Evolutionary conservation across 2,797 vertebrate genomes (phyloP).

Genomic region (Alcedo atthis): DNA sequence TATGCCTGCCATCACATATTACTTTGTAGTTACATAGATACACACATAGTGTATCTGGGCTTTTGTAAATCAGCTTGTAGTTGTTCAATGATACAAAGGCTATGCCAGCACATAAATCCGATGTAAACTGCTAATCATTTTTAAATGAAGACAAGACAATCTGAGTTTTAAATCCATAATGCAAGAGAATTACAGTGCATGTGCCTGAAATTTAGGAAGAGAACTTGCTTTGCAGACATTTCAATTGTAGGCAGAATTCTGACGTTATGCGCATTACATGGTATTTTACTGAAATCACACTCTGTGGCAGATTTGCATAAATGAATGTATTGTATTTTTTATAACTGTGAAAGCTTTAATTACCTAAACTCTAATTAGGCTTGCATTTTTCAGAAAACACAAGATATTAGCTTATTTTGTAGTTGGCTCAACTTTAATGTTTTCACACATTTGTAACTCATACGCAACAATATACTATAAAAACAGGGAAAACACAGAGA

Average conservation of each 20-base stretch:
- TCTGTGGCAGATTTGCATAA: conserved; percentile 73
- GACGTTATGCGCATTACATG: conserved; percentile 63
- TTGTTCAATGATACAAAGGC: conserved; percentile 49
- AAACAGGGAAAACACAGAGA: conserved; percentile 48
- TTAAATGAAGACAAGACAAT: conserved; percentile 66
- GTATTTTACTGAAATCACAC: conserved; percentile 70
- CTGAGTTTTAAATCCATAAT: conserved; percentile 71
- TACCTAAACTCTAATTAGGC: conserved; percentile 77
- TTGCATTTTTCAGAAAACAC: conserved; percentile 74
- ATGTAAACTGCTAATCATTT: conserved; percentile 72
- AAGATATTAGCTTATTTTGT: conserved; percentile 73
- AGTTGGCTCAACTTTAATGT: conserved; percentile 67
- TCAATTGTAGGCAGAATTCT: conserved; percentile 61
- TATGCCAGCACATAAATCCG: conserved; percentile 59
- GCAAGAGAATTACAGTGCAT: conserved; percentile 45
- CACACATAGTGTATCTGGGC: conserved; percentile 25
- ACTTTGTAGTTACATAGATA: conserved; percentile 56
- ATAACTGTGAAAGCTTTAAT: conserved; percentile 75
- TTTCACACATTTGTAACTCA: conserved; percentile 67
- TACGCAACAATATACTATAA: conserved; percentile 52
- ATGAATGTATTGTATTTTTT: conserved; percentile 74
- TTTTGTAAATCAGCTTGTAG: conserved; percentile 71
- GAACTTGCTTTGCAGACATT: conserved; percentile 56
- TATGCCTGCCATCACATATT: conserved; percentile 68
- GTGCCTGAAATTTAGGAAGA: conserved; percentile 41